phyloP scores from a whole-genome alignment of 1,140 invertebrate genomes.

The Dendrolimus punctatus region DNA sequence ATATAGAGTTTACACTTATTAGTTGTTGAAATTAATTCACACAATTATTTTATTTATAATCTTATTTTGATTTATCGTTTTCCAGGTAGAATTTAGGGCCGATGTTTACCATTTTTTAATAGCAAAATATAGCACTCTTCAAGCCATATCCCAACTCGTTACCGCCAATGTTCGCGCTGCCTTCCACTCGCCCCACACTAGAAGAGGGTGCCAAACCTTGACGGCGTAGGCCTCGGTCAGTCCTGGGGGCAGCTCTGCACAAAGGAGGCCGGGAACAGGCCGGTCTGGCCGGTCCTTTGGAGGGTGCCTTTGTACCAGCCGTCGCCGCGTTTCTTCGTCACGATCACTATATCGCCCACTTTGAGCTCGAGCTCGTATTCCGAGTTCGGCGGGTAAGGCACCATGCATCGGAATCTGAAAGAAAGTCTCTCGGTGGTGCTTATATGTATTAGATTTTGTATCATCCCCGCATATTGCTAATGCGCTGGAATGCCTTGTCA shows the following conservation, averaged over 20 bases:
- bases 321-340: conserved; percentile 93
- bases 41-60: too few species aligned
- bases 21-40: too few species aligned
- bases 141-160: too few species aligned
- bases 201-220: conserved; percentile 21
- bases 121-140: too few species aligned
- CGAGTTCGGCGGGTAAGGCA: conserved; percentile 95
- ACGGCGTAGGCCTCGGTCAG: conserved; percentile 24
- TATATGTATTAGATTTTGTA: neutral
- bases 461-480: too few species aligned
- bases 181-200: conserved; percentile 5
- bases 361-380: conserved; percentile 93
- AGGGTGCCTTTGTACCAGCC: conserved; percentile 97
- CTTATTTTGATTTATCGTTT: too few species aligned
- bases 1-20: too few species aligned
- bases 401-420: conserved; percentile 88
- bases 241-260: conserved; percentile 77
- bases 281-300: conserved; percentile 90
- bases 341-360: conserved; percentile 92
- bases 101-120: too few species aligned
- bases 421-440: conserved; percentile 9
- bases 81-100: too few species aligned
- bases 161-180: too few species aligned
- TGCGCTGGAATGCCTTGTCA: too few species aligned
- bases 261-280: conserved; percentile 95